Conservation (phyloP, 1,140 invertebrate species). For the Drosophila mayri region DNA sequence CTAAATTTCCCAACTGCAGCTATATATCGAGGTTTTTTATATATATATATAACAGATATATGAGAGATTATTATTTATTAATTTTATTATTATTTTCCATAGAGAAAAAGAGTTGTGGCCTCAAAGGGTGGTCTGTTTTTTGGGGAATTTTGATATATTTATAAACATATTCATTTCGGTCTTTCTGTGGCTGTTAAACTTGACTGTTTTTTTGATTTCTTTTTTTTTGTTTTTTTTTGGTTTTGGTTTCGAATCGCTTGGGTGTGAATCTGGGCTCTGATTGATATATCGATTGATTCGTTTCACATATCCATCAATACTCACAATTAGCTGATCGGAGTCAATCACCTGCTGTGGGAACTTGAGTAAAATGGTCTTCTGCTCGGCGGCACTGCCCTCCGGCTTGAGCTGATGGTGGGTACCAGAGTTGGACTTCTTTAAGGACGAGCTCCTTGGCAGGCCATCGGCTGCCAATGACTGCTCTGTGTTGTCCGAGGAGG, state of each 20-base stretch:
- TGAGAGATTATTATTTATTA: conserved; percentile 60
- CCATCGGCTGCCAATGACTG: conserved; percentile 51
- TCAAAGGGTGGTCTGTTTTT: conserved; percentile 31
- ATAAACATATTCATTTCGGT: conserved; percentile 5
- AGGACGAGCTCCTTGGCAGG: conserved; percentile 58
- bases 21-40: conserved; percentile 44
- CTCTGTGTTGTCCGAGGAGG: conserved; percentile 83
- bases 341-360: conserved; percentile 77
- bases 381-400: conserved; percentile 67
- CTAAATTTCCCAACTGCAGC: conserved; percentile 85
- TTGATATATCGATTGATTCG: not conserved
- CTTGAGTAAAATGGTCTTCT: conserved; percentile 83
- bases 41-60: conserved; percentile 40
- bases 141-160: conserved; percentile 26
- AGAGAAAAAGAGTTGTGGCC: conserved; percentile 10
- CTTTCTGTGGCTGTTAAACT: conserved; percentile 27
- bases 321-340: conserved; percentile 83
- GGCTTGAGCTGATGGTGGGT: conserved; percentile 55
- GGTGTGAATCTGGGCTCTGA: conserved; percentile 6
- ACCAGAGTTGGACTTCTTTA: conserved; percentile 60
- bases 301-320: conserved; percentile 10
- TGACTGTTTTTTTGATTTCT: not conserved
- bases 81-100: not conserved
- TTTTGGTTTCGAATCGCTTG: conserved; percentile 36
- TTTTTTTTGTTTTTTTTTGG: no score